Evolutionary conservation across 37 sponge, comb jelly and placozoan species (phyloP).

Genomic region (Eunapius fragilis): DNA sequence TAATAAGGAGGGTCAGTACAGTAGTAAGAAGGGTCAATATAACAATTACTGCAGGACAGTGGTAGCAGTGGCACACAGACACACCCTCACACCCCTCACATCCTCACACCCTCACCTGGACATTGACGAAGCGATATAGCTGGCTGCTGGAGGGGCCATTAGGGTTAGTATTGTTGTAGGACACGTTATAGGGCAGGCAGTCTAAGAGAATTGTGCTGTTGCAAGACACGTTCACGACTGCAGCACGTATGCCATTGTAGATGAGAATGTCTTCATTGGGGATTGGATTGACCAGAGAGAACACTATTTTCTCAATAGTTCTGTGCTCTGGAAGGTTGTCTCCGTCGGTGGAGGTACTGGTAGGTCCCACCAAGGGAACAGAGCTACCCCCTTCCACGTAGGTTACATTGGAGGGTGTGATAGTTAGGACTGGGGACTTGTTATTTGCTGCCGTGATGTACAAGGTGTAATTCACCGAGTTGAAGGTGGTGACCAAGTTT

Average conservation of each 20-base stretch:
- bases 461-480: neutral
- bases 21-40: no score
- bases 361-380: constrained; percentile 9
- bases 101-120: neutral
- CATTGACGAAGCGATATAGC: neutral
- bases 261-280: constrained; percentile 24
- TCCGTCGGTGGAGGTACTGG: constrained; percentile 19
- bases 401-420: neutral
- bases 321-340: constrained; percentile 44
- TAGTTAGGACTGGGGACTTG: constrained; percentile 31
- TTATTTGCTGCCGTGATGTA: constrained; percentile 34
- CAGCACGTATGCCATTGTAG: neutral
- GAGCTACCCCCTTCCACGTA: constrained; percentile 53
- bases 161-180: neutral
- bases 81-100: no score
- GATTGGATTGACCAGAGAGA: constrained; percentile 8
- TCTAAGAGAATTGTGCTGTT: neutral
- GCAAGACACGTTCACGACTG: neutral
- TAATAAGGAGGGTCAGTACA: no score
- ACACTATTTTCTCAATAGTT: neutral
- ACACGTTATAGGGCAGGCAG: neutral
- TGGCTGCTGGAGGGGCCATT: neutral
- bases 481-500: neutral
- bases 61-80: no score
- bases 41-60: no score